Base-by-base conservation (phyloP, 2,888 invertebrate species). In the Agapostemon virescens region DNA sequence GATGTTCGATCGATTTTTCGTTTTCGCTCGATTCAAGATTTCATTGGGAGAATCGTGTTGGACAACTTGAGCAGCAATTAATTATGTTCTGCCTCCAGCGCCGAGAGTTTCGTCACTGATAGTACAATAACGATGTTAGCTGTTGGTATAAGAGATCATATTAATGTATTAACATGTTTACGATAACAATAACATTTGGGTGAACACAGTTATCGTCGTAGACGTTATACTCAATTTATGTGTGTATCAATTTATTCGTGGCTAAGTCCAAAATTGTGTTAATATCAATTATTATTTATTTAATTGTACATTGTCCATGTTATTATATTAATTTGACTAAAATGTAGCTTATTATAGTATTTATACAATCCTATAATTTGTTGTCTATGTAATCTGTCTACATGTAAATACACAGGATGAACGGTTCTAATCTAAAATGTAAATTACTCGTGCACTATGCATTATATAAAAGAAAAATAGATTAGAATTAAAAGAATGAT, bases 21-120 rank as follows among this genome's bases (percentile, higher is more conserved):
- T 68, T 52, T 30, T 45, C 52, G 26, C 36, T 1, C 26, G 74
- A 61, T 55, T 1, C 33, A 13, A 74, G 42, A 67, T 67, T 61
- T 49, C 26, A 70, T 79, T 49, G 40, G 23, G n/a, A 15, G 55
- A 2, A 40, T 38, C 58, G 23, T 20, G 36, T 69, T 42, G 33
- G 36, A 15, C n/a, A 69, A 69, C 20, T 11, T 38, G 36, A 26
- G 6, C 13, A 7, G 58, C 15, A 15, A 69, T 0, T 13, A 15
- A 5, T 45, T 61, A 20, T 33, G 15, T 17, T 23, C 30, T 7
- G 61, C 15, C 7, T 49, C 17, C 13, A 11, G 0, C 13, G 13
- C 11, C 17, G 30, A 17, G 7, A 2, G 4, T 30, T 33, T 20
- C 30, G 3, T 23, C 38, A 30, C 55, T 30, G 17, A 55, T 30